Base-by-base conservation (phyloP, 2,113 vertebrate genomes). In the Bos taurus region DNA sequence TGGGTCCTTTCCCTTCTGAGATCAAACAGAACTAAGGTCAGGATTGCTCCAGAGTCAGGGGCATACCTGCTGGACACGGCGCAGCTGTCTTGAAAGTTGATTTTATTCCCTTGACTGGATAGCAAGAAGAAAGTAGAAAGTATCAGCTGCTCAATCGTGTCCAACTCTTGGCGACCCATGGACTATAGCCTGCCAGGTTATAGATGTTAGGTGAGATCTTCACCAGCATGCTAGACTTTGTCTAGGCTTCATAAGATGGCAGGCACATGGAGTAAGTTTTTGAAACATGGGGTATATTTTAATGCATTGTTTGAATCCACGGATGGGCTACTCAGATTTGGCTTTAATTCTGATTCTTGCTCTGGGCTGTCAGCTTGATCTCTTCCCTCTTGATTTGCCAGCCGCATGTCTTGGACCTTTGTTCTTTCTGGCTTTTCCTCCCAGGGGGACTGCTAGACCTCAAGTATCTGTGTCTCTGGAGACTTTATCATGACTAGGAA, bases 261-360 rank as follows among this genome's bases (percentile, higher is more conserved):
- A 95, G 64, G 0, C 17, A 7, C 67, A 19, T 10, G 48, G 33
- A 33, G 40, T 1, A 48, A 17, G 43, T 43, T 28, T 74, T 28
- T 33, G 59, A 71, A 74, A 36, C 11, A 21, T 2, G 4, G 0
- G 0, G 0, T 6, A 54, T 33, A 15, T 52, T 28, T n/a, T 23
- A 21, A 36, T 23, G 13, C 2, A 26, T 56, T 48, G 16, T 83
- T 50, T 80, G 85, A 54, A 54, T 87, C 50, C 33, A 7, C 4
- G 14, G 43, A 26, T 0, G 0, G 60, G 33, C 12, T 25, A 4
- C 26, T 67, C 48, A 21, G 40, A 50, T 26, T 26, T 23, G 33
- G 59, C 8, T 26, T 71, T 0, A 14, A n/a, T 84, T 54, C 56
- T 77, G 17, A 48, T 60, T 67, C 43, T 48, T 25, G 28, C 48